These are phyloP conservation scores for Salmo trutta DNA, from an alignment of 2,797 vertebrate species.

Conservation along the genomic window DNA sequence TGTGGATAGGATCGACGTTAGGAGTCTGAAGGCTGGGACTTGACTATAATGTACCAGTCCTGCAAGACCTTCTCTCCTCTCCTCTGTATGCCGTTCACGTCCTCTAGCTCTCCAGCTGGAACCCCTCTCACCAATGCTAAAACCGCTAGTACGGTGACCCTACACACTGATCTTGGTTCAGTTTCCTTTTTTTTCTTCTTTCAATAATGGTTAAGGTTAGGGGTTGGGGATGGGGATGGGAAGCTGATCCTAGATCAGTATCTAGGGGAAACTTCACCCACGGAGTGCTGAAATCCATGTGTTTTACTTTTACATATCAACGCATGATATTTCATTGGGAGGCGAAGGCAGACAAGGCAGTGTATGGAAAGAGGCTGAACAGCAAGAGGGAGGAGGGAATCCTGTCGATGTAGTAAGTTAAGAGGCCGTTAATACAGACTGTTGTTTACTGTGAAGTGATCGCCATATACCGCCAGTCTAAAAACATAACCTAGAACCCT, in stretches of 20 bases:
- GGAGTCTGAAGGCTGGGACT: background rate
- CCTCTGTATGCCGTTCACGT: background rate
- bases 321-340: conserved; percentile 49
- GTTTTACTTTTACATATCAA: conserved; percentile 49
- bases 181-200: background rate
- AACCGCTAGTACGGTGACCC: background rate
- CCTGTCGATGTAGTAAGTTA: conserved; percentile 33
- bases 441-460: conserved; percentile 24
- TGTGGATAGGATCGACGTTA: conserved; percentile 4
- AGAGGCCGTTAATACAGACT: conserved; percentile 31
- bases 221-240: background rate
- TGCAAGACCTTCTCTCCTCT: background rate
- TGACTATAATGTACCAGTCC: conserved; percentile 5
- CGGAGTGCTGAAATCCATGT: conserved; percentile 39
- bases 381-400: background rate
- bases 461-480: conserved; percentile 23
- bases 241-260: background rate
- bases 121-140: background rate
- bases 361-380: background rate
- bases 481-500: conserved; percentile 7
- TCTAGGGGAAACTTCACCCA: background rate
- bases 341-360: conserved; percentile 35
- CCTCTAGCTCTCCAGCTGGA: background rate
- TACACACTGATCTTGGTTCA: background rate
- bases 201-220: background rate